Conservation (phyloP, 2,888 invertebrate species). For the Hirtodrosophila histrioides region DNA sequence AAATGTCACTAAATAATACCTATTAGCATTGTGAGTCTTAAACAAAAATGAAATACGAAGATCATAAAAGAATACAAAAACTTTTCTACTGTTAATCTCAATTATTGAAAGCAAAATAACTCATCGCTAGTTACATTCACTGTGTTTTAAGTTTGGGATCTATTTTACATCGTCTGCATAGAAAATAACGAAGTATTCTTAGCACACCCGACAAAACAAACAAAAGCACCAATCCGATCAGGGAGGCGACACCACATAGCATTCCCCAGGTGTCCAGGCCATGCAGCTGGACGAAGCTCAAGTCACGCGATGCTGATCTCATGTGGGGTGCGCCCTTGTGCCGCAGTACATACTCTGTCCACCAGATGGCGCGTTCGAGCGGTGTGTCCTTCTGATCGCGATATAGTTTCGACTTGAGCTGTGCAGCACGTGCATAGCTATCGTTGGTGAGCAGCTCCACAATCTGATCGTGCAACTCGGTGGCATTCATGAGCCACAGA, state of each 20-base stretch:
- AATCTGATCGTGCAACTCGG: constrained; percentile 66
- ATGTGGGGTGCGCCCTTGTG: constrained; percentile 83
- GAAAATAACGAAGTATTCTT: constrained; percentile 16
- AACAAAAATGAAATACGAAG: too few species aligned
- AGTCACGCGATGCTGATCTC: constrained; percentile 77
- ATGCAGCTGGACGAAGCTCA: constrained; percentile 72
- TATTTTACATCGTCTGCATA: constrained; percentile 3
- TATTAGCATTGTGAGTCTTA: too few species aligned
- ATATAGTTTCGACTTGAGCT: constrained; percentile 67
- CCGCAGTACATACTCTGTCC: constrained; percentile 82
- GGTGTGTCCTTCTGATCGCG: constrained; percentile 81
- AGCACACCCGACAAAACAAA: constrained; percentile 10
- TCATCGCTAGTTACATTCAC: constrained; percentile 22
- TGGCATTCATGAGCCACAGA: constrained; percentile 77
- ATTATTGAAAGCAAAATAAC: background rate
- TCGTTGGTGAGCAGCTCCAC: constrained; percentile 59
- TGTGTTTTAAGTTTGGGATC: constrained; percentile 41
- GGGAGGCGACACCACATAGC: constrained; percentile 20
- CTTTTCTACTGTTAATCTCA: too few species aligned
- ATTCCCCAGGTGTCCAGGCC: constrained; percentile 73
- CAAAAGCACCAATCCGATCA: constrained; percentile 11
- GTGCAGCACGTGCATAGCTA: constrained; percentile 55
- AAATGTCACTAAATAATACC: too few species aligned
- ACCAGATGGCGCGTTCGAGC: constrained; percentile 79
- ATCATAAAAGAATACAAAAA: too few species aligned